A percentile compares a stretch with the other conserved stretches of the same genome.
These are phyloP conservation scores for Genyomyrus donnyi DNA, from an alignment of 2,113 vertebrate species.

Conservation along the genomic window DNA sequence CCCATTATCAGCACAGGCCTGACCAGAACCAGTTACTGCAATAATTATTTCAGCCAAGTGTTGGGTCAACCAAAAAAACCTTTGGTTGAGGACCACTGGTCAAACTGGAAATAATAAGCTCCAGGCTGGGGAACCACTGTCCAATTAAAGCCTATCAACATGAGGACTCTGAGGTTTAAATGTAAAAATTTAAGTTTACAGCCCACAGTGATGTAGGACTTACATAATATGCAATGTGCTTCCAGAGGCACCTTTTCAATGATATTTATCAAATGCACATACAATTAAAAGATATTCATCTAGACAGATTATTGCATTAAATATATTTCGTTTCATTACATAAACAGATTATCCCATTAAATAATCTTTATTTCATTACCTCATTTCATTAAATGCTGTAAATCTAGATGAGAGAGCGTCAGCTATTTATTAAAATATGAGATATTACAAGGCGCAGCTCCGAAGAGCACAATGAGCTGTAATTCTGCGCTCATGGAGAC, in stretches of 20 bases:
- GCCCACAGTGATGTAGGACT: not conserved
- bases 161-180: not conserved
- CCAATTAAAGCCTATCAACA: not conserved
- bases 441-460: not conserved
- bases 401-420: not conserved
- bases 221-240: not conserved
- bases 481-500: not conserved
- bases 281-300: not conserved
- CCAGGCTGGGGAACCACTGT: not conserved
- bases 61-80: not conserved
- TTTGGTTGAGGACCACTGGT: not conserved
- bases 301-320: not conserved
- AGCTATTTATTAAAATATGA: not conserved
- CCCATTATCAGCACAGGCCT: not conserved
- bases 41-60: not conserved
- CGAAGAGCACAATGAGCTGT: not conserved
- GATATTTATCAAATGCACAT: not conserved
- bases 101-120: not conserved
- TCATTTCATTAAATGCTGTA: not conserved
- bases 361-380: not conserved
- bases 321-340: not conserved
- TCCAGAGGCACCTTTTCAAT: not conserved
- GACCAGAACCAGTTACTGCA: not conserved
- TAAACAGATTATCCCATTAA: not conserved
- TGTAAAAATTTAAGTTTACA: not conserved